Percentiles rank a stretch among this genome's conserved stretches.
These are phyloP conservation scores for Schizotus pectinicornis DNA, from an alignment of 2,888 invertebrate genomes.

Conservation along the genomic window DNA sequence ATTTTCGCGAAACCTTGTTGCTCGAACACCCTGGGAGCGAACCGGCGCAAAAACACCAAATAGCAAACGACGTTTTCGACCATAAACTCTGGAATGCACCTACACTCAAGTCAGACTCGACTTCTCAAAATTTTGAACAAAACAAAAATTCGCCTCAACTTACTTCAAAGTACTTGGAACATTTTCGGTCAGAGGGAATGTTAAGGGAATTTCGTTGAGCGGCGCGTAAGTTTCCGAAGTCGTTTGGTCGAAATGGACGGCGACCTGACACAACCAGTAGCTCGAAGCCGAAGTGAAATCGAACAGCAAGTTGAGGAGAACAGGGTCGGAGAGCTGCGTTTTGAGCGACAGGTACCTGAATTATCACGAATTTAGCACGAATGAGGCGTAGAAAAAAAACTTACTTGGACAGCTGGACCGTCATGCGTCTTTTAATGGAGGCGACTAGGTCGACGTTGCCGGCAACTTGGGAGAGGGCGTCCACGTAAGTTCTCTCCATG, in stretches of 20 bases:
- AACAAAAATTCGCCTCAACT: conserved; percentile 61
- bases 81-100: conserved; percentile 89
- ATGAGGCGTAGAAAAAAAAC: conserved; percentile 26
- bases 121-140: background rate
- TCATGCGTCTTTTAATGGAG: conserved; percentile 66
- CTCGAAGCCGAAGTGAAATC: conserved; percentile 83
- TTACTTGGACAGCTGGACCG: conserved; percentile 70
- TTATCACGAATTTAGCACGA: conserved; percentile 28
- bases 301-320: conserved; percentile 71
- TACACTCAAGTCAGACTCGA: conserved; percentile 50
- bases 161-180: conserved; percentile 75
- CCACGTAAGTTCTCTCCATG: conserved; percentile 76
- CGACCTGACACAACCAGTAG: conserved; percentile 86
- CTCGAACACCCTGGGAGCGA: conserved; percentile 68
- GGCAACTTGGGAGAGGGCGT: conserved; percentile 65
- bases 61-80: conserved; percentile 86
- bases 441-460: conserved; percentile 65
- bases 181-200: conserved; percentile 69
- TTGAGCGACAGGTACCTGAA: conserved; percentile 73
- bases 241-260: conserved; percentile 60
- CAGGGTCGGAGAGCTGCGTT: conserved; percentile 78
- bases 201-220: conserved; percentile 60
- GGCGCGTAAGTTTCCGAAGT: conserved; percentile 66
- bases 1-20: conserved; percentile 69
- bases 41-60: conserved; percentile 76